Base-by-base conservation (phyloP, 2,797 vertebrate genomes). In the Gadopsis bispinosus region DNA sequence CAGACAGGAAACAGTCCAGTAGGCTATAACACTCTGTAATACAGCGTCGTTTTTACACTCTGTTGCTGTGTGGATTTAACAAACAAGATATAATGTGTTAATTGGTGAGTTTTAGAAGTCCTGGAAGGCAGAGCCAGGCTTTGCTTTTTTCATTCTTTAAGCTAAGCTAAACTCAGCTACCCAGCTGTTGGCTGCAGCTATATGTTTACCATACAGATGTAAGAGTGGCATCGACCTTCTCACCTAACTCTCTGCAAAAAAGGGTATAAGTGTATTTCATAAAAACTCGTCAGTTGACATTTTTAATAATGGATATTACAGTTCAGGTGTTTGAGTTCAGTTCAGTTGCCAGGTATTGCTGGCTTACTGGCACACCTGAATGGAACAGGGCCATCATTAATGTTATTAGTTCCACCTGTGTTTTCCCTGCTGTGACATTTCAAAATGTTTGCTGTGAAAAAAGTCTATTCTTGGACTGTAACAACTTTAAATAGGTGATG, bases 371-470 rank as follows among this genome's bases (percentile, higher is more conserved):
- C 35, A 29, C 60, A 69, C 5, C 22, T 22, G 17, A 56, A 48
- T 29, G 33, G 11, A 59, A 45, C 16, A 3, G 55, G 17, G 6
- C 26, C 37, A 45, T 31, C 3, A 0, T 35, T 37, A 69, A 64
- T 54, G 31, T 22, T 45, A 70, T 20, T 31, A 20, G 29, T 19
- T 35, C 20, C 58, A 77, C 50, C 43, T 73, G n/a, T 63, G 26
- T 48, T 54, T 66, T 69, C 22, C 29, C 17, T 59, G 7, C 26
- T 22, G 17, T n/a, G 35, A 17, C 62, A 41, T 29, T 68, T 39
- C 12, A 20, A 53, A 65, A 56, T 64, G 33, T 76, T 29, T 55
- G 50, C 51, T 20, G 35, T 62, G 20, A 55, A 55, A 74, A 50
- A 51, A 2, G 20, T 63, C 20, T 63, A 43, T 63, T 59, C 8